Evolutionary conservation across 2,113 vertebrate genomes (phyloP).

Genomic region (Larimichthys polyactis): DNA sequence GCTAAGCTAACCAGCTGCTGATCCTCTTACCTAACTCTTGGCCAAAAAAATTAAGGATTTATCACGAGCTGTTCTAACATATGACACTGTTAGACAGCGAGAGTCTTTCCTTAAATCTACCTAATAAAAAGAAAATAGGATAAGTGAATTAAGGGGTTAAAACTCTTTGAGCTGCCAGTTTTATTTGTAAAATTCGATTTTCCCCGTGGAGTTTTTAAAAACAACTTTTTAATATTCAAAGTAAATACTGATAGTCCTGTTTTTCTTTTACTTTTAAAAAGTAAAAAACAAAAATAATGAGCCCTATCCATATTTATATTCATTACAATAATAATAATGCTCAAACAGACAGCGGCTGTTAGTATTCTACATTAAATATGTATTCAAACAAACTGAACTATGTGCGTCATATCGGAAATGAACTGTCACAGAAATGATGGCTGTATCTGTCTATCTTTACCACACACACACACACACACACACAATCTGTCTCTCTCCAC

Average conservation of each 20-base stretch:
- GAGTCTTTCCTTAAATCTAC: not conserved
- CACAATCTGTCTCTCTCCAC: not conserved
- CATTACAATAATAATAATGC: constrained; percentile 12
- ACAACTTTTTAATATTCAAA: not conserved
- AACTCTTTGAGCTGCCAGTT: not conserved
- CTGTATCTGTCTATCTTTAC: constrained; percentile 10
- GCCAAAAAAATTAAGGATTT: not conserved
- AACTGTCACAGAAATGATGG: constrained; percentile 31
- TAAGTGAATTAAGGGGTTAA: not conserved
- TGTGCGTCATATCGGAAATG: not conserved
- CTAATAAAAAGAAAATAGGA: not conserved
- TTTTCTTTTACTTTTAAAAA: not conserved
- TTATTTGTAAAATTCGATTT: not conserved
- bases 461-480: constrained; percentile 31
- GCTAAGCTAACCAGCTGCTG: not conserved
- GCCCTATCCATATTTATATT: not conserved
- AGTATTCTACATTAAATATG: constrained; percentile 5
- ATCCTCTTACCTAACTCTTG: not conserved
- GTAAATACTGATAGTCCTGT: not conserved
- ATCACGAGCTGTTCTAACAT: too few relatives aligned
- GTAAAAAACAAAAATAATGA: not conserved
- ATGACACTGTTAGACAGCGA: not conserved
- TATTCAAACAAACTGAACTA: constrained; percentile 27
- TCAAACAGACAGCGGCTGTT: not conserved
- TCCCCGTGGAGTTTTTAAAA: not conserved